These are phyloP conservation scores for Augochlora pura DNA, from an alignment of 1,140 invertebrate species.

Conservation along the genomic window DNA sequence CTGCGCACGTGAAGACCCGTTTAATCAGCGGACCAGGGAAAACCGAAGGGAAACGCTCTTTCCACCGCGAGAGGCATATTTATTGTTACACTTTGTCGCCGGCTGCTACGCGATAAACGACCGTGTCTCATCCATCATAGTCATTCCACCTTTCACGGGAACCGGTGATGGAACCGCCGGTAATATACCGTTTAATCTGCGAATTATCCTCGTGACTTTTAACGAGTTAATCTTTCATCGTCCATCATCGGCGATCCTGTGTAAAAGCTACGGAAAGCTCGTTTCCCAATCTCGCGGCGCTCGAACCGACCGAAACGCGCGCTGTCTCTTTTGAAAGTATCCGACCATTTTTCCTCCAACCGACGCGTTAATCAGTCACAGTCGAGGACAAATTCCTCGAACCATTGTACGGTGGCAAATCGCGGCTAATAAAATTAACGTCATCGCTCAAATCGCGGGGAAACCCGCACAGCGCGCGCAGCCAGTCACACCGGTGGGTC, in stretches of 20 bases:
- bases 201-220: too few relatives aligned
- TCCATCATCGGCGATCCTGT: too few relatives aligned
- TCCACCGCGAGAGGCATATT: background rate
- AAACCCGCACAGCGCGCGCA: background rate
- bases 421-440: background rate
- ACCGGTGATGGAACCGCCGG: too few relatives aligned
- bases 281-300: background rate
- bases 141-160: background rate
- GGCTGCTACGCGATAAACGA: background rate
- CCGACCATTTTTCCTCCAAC: too few relatives aligned
- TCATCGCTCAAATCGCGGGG: background rate
- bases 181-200: slow-evolving; percentile 5
- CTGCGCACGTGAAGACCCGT: slow-evolving; percentile 28
- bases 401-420: background rate
- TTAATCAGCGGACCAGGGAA: slow-evolving; percentile 40
- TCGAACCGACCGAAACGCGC: background rate
- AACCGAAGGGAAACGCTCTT: slow-evolving; percentile 11
- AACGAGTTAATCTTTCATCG: background rate
- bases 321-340: background rate
- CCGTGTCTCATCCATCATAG: background rate
- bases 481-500: background rate
- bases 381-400: background rate
- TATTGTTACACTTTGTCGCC: slow-evolving; percentile 1
- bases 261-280: background rate
- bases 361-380: background rate